phyloP scores from a whole-genome alignment of 1,140 invertebrate species.

The Leptinotarsa defecta region DNA sequence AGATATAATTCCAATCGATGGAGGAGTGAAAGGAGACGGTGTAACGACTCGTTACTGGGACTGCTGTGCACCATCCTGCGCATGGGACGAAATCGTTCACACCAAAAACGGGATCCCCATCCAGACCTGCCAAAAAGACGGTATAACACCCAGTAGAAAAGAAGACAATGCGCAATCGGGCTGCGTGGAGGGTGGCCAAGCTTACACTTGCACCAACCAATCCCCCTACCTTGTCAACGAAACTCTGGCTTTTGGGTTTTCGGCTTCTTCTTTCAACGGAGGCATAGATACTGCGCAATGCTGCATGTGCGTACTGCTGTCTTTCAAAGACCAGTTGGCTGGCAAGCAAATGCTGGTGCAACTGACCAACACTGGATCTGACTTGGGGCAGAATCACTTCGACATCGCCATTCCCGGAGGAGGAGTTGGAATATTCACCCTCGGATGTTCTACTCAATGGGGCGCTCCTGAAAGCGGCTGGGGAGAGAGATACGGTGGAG shows the following conservation, averaged over 20 bases:
- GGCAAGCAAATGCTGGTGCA: conserved; percentile 32
- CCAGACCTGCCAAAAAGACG: conserved; percentile 28
- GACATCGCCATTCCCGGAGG: conserved; percentile 32
- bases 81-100: too few species aligned
- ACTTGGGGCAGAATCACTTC: conserved; percentile 29
- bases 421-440: conserved; percentile 34
- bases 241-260: conserved; percentile 33
- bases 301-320: conserved; percentile 29
- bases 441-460: conserved; percentile 34
- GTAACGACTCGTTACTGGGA: conserved; percentile 30
- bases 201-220: conserved; percentile 32
- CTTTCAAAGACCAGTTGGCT: conserved; percentile 27
- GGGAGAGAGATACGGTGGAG: conserved; percentile 34
- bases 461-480: conserved; percentile 23
- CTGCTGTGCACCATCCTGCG: conserved; percentile 32
- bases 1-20: neutral
- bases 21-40: neutral
- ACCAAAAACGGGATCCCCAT: neutral
- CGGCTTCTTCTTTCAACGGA: conserved; percentile 32
- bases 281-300: neutral
- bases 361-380: conserved; percentile 27
- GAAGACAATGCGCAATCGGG: conserved; percentile 18
- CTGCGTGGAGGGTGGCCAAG: conserved; percentile 13
- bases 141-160: conserved; percentile 15
- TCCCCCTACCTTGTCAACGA: conserved; percentile 31